These are phyloP conservation scores for Platyrinchus mystaceus DNA, from an alignment of 2,797 vertebrate species.

Conservation along the genomic window DNA sequence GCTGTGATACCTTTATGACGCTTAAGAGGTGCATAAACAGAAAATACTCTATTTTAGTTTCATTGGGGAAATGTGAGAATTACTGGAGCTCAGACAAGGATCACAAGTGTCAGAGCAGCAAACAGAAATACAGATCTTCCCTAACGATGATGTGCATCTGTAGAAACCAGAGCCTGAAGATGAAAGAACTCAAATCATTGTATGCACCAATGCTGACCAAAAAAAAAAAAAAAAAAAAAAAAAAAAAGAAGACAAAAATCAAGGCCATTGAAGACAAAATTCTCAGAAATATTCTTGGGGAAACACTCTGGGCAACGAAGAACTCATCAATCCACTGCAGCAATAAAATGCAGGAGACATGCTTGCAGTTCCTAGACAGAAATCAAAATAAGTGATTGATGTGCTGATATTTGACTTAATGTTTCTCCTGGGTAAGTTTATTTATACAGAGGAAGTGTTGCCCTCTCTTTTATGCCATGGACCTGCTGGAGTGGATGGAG, in stretches of 20 bases:
- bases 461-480: neutral
- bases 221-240: slow-evolving; percentile 76
- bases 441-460: neutral
- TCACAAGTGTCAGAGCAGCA: neutral
- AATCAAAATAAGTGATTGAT: neutral
- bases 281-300: slow-evolving; percentile 82
- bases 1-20: neutral
- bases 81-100: neutral
- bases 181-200: slow-evolving; percentile 82
- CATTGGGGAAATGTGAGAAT: neutral
- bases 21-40: neutral
- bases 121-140: neutral
- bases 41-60: neutral
- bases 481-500: neutral
- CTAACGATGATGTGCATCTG: slow-evolving; percentile 81
- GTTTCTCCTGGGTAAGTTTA: neutral
- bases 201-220: slow-evolving; percentile 79
- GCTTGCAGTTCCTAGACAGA: neutral
- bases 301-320: slow-evolving; percentile 84
- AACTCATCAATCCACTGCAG: slow-evolving; percentile 83
- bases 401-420: neutral
- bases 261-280: slow-evolving; percentile 81
- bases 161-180: slow-evolving; percentile 85
- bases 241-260: slow-evolving; percentile 50
- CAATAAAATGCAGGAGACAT: slow-evolving; percentile 77